Evolutionary conservation across 2,888 invertebrate genomes (phyloP), one percentile per base, ranked within the genome.

Genomic region (Rhamphomyia laevipes): DNA sequence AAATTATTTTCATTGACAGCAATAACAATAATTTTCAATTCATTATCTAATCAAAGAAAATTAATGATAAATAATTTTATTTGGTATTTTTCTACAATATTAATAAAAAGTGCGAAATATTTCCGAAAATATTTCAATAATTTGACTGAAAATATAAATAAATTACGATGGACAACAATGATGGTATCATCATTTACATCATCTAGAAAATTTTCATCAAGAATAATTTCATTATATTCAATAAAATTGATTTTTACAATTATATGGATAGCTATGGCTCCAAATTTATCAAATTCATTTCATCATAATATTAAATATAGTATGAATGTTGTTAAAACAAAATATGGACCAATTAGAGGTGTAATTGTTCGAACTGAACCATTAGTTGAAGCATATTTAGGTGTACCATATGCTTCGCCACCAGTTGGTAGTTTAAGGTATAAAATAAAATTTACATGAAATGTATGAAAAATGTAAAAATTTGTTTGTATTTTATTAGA

Each of bases 401-500:
- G 94, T 53, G 87, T 95, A 58, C 93, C 92, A 40, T 95, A 93
- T 74, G 94, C 93, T 52, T 89, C 92, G 55, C 86, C 93, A 54
- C 92, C 92, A 12, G 77, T 87, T 57, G 91, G 91, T 59, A 84
- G 87, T 64, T 78, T 94, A 62, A 84, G 94, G 84, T 83, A 71
- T 74, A 64, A 56, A n/a, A 35, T 35, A n/a, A 35, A 35, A 35
- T n/a, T n/a, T n/a, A n/a, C n/a, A n/a, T n/a, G n/a, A n/a, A n/a
- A n/a, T n/a, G n/a, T n/a, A n/a, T n/a, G n/a, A n/a, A n/a, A n/a
- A n/a, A n/a, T n/a, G n/a, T n/a, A 27, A 7, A 27, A 27, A 15
- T 30, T 41, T 45, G 31, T 21, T 16, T 37, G 5, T n/a, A 13
- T 46, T n/a, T n/a, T n/a, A n/a, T n/a, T 65, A 84, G 84, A 66